A percentile compares a stretch with the other conserved stretches of the same genome.
Conservation (phyloP, 2,113 vertebrate species). For the Semnornis frantzii region DNA sequence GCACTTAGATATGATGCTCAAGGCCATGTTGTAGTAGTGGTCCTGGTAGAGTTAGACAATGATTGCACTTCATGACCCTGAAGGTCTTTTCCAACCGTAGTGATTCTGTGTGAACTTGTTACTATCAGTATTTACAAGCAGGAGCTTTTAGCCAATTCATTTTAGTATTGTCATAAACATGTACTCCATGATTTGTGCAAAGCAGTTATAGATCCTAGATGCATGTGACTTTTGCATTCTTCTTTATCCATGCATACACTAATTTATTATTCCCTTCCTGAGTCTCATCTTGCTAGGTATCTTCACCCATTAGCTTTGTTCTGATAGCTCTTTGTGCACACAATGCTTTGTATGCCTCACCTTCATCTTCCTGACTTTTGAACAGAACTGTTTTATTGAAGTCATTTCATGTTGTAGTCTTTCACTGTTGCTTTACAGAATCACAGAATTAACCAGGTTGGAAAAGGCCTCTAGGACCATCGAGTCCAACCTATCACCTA, state of each 20-base stretch:
- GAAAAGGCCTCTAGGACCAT: too few relatives aligned
- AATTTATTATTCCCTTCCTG: not conserved
- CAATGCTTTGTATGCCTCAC: not conserved
- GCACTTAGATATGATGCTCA: too few relatives aligned
- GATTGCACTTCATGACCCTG: too few relatives aligned
- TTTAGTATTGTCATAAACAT: not conserved
- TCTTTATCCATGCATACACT: not conserved
- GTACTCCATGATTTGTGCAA: not conserved
- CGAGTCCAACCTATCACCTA: too few relatives aligned
- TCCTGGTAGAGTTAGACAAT: too few relatives aligned
- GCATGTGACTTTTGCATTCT: not conserved
- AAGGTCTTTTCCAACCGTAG: too few relatives aligned
- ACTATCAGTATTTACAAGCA: not conserved
- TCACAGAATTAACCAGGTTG: too few relatives aligned
- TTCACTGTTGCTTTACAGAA: not conserved
- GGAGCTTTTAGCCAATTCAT: not conserved
- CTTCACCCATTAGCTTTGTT: not conserved
- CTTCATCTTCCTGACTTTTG: not conserved
- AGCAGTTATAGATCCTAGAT: not conserved
- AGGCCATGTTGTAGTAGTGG: too few relatives aligned
- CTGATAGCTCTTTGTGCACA: not conserved
- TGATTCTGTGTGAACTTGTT: not conserved
- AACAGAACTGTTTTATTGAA: not conserved
- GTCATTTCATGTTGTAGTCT: not conserved
- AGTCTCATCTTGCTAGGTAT: not conserved